Evolutionary conservation across 2,113 vertebrate genomes (phyloP).

Genomic region (Cyprinodon brontotheroides): DNA sequence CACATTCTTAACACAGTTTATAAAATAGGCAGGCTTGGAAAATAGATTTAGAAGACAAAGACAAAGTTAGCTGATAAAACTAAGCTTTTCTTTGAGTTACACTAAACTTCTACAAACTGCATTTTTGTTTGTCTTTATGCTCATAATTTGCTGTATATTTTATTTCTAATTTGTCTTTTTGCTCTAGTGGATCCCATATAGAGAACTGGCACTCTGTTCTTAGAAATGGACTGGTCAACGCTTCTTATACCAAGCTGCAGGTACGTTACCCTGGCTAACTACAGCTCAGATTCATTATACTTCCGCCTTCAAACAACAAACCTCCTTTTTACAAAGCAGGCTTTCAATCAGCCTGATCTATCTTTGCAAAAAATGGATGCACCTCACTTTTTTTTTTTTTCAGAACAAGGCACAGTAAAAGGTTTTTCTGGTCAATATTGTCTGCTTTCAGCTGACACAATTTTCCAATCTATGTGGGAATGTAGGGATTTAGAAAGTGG

Average conservation of each 20-base stretch:
- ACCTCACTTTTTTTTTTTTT: conserved; percentile 63
- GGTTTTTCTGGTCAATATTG: conserved; percentile 44
- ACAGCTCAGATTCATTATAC: conserved; percentile 56
- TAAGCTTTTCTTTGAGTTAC: no score
- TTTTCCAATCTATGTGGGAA: conserved; percentile 46
- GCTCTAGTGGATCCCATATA: conserved; percentile 96
- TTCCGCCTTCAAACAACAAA: conserved; percentile 64
- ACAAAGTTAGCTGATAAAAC: no score
- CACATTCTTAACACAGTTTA: not conserved
- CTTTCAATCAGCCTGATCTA: conserved; percentile 71
- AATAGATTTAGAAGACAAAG: no score
- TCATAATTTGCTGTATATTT: conserved; percentile 52
- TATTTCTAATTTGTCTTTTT: conserved; percentile 50
- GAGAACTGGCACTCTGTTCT: conserved; percentile 99
- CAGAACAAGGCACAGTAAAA: conserved; percentile 57
- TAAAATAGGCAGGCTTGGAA: no score
- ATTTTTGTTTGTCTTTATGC: conserved; percentile 24
- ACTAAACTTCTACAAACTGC: no score
- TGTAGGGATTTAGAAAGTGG: conserved; percentile 39
- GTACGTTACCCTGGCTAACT: conserved; percentile 77
- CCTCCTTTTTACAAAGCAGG: conserved; percentile 54
- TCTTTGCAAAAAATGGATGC: conserved; percentile 75
- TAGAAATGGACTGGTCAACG: conserved; percentile 98
- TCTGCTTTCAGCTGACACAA: conserved; percentile 47
- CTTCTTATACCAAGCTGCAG: conserved; percentile 99